A percentile compares a stretch with the other conserved stretches of the same genome.
Conservation (phyloP, 2,888 invertebrate species). For the Strigamia maritima region DNA sequence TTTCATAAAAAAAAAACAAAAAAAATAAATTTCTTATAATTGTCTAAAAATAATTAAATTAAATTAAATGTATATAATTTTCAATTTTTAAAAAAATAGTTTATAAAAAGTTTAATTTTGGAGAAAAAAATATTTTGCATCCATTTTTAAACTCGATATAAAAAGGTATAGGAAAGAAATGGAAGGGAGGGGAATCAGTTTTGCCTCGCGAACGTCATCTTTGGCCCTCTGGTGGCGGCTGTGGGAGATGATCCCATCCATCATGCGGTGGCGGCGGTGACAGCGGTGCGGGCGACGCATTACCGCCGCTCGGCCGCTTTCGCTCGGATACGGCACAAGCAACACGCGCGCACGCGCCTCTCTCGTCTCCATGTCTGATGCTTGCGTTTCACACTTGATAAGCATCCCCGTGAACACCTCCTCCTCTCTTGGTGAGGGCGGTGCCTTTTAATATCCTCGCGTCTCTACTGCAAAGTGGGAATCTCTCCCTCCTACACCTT, state of each 20-base stretch:
- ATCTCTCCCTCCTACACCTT: constrained; percentile 16
- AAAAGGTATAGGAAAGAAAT: neutral
- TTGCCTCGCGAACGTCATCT: constrained; percentile 16
- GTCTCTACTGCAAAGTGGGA: constrained; percentile 31
- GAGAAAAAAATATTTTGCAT: neutral
- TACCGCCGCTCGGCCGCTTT: constrained; percentile 34
- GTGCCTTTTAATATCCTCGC: constrained; percentile 32
- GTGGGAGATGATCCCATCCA: constrained; percentile 34
- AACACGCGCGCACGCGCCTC: constrained; percentile 22
- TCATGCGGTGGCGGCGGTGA: constrained; percentile 34
- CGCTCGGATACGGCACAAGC: constrained; percentile 25
- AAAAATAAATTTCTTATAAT: neutral
- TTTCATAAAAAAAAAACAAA: neutral
- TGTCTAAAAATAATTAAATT: neutral
- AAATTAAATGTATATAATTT: neutral
- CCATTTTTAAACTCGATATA: neutral
- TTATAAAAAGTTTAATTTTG: neutral
- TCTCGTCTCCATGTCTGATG: constrained; percentile 26
- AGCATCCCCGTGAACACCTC: constrained; percentile 25
- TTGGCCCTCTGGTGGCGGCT: constrained; percentile 34
- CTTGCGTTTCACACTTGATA: constrained; percentile 29
- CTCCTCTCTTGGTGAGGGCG: constrained; percentile 20
- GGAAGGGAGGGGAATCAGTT: neutral
- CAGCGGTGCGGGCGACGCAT: constrained; percentile 34
- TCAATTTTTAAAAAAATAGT: neutral